Percentiles rank a stretch among this genome's conserved stretches.
Conservation (phyloP, 2,888 invertebrate genomes). For the Orchestes rusci region DNA sequence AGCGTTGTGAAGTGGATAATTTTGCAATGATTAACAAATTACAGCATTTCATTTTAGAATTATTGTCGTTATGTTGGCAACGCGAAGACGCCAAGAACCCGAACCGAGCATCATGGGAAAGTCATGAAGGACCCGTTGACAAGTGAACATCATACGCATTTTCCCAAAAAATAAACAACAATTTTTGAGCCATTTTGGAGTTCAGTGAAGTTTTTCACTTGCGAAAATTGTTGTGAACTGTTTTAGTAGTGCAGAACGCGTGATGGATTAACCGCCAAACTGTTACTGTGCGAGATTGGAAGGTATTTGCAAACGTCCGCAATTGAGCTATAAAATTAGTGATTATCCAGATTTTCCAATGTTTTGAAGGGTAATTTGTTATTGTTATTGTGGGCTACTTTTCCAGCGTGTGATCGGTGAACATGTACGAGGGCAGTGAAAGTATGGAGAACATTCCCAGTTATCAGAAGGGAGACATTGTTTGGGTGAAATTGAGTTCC, state of each 20-base stretch:
- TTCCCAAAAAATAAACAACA: constrained; percentile 33
- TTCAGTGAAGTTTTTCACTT: too few relatives aligned
- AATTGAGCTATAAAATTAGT: not conserved
- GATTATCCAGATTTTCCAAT: not conserved
- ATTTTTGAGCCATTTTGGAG: too few relatives aligned
- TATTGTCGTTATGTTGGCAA: constrained; percentile 37
- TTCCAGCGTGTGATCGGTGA: too few relatives aligned
- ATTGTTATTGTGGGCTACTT: constrained; percentile 7
- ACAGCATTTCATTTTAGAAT: too few relatives aligned
- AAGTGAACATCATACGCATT: constrained; percentile 39
- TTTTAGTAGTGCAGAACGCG: too few relatives aligned
- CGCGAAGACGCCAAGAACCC: constrained; percentile 41
- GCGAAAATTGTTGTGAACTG: too few relatives aligned
- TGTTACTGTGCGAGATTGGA: too few relatives aligned
- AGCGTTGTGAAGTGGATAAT: too few relatives aligned
- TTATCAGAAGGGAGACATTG: constrained; percentile 69
- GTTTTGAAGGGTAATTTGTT: not conserved
- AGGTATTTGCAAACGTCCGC: constrained; percentile 1
- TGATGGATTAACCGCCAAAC: too few relatives aligned
- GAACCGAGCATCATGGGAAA: constrained; percentile 40
- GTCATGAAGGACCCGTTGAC: constrained; percentile 42
- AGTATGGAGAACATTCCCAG: constrained; percentile 27
- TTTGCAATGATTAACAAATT: too few relatives aligned
- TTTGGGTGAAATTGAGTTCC: constrained; percentile 76
- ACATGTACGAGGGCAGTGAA: constrained; percentile 17